phyloP scores from a whole-genome alignment of 2,888 invertebrate genomes.

The Tromatobia lineatoria region DNA sequence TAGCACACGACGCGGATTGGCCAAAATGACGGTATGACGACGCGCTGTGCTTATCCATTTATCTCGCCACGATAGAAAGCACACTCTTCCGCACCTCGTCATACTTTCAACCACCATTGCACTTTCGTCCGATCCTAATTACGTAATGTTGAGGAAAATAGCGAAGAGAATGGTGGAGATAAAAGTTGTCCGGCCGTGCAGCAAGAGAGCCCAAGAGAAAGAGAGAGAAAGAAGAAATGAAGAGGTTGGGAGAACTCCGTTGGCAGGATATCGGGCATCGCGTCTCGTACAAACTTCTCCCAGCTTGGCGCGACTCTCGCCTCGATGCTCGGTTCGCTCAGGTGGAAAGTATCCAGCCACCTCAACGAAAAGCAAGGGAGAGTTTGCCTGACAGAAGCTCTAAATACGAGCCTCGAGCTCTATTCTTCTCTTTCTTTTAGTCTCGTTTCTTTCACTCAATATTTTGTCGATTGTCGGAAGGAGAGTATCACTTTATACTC shows the following conservation, averaged over 20 bases:
- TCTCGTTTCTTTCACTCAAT: conserved; percentile 37
- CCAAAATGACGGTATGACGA: conserved; percentile 64
- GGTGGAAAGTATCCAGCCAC: conserved; percentile 68
- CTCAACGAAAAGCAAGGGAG: conserved; percentile 58
- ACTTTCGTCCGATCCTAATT: conserved; percentile 54
- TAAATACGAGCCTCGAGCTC: conserved; percentile 6
- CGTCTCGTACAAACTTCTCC: conserved; percentile 61
- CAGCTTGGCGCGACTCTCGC: conserved; percentile 63
- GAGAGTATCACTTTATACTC: conserved; percentile 15
- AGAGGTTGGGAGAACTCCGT: conserved; percentile 44
- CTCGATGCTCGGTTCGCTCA: conserved; percentile 68
- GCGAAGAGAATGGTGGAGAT: conserved; percentile 37
- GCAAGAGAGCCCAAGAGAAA: neutral
- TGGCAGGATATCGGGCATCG: conserved; percentile 61
- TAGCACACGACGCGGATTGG: too few species aligned
- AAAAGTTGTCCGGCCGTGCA: conserved; percentile 42
- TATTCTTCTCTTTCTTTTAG: neutral
- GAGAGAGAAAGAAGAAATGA: conserved; percentile 48
- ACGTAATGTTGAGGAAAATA: conserved; percentile 61
- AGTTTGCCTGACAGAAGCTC: conserved; percentile 23
- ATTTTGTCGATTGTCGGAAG: conserved; percentile 46
- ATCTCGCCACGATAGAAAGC: conserved; percentile 25
- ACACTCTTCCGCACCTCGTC: neutral
- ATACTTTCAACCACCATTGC: conserved; percentile 24
- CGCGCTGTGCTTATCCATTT: conserved; percentile 40